These are phyloP conservation scores for Hydraecia micacea DNA, from an alignment of 2,888 invertebrate species.

Conservation along the genomic window DNA sequence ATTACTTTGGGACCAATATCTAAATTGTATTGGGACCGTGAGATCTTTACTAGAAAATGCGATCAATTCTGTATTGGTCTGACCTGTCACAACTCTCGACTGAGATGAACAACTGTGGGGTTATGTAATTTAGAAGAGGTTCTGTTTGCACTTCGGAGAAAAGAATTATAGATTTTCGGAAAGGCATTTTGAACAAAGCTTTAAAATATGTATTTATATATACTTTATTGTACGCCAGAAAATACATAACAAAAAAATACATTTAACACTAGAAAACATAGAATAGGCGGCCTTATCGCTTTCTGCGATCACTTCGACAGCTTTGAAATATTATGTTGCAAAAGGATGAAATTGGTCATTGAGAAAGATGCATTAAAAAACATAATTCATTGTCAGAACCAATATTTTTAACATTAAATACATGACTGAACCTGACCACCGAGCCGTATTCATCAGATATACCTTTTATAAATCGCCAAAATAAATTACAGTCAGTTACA, in stretches of 20 bases:
- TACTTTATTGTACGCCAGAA: not conserved
- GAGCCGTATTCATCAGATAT: conserved; percentile 20
- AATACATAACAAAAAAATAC: not conserved
- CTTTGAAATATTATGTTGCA: not conserved
- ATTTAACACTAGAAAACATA: not conserved
- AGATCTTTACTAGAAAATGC: conserved; percentile 36
- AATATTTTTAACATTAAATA: conserved; percentile 20
- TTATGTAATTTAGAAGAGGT: conserved; percentile 31
- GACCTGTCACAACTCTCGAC: conserved; percentile 44
- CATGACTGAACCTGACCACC: not conserved
- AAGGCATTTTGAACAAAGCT: not conserved
- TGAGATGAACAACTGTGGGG: conserved; percentile 23
- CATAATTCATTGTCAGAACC: conserved; percentile 14
- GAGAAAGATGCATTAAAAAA: not conserved
- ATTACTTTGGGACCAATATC: conserved; percentile 50
- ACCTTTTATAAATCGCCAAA: conserved; percentile 43
- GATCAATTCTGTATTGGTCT: conserved; percentile 52
- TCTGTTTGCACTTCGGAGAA: conserved; percentile 4
- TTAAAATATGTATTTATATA: not conserved
- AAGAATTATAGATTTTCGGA: not conserved
- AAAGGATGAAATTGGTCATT: not conserved
- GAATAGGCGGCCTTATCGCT: too few relatives aligned
- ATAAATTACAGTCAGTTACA: conserved; percentile 50
- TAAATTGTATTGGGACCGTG: conserved; percentile 56
- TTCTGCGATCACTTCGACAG: not conserved